These are phyloP conservation scores for Holotrichia oblita DNA, from an alignment of 1,140 invertebrate species.

Conservation along the genomic window DNA sequence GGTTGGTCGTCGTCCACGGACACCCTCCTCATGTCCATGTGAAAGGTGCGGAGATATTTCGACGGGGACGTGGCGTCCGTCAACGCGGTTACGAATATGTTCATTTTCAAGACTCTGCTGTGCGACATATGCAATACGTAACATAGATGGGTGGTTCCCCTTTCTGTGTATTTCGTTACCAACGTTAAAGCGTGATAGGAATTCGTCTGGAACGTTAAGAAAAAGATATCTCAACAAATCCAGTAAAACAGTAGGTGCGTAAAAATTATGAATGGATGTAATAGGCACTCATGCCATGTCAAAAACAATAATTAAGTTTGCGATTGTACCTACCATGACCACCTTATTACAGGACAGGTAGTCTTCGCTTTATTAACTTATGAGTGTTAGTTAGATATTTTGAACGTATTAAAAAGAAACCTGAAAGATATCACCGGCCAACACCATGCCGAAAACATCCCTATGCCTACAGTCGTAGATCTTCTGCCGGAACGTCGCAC, in stretches of 20 bases:
- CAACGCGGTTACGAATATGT: background rate
- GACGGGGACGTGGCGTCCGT: background rate
- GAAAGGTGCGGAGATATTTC: background rate
- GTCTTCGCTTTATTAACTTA: too few species aligned
- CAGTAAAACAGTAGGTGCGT: too few species aligned
- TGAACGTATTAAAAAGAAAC: too few species aligned
- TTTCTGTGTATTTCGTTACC: background rate
- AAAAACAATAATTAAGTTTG: too few species aligned
- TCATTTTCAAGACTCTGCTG: background rate
- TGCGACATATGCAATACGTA: background rate
- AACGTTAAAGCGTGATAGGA: background rate
- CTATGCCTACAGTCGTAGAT: constrained; percentile 53
- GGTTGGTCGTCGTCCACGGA: constrained; percentile 1
- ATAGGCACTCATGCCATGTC: too few species aligned
- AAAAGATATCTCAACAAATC: too few species aligned
- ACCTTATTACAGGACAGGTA: too few species aligned
- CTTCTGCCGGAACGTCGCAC: constrained; percentile 46
- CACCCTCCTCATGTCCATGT: background rate
- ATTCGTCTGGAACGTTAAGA: background rate
- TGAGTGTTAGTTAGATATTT: too few species aligned
- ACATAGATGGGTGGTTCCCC: background rate
- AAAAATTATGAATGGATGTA: too few species aligned
- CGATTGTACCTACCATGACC: too few species aligned
- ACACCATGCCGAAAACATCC: constrained; percentile 43
- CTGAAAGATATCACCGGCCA: constrained; percentile 3